These are phyloP conservation scores for Dynastes grantii DNA, from an alignment of 2,888 invertebrate genomes.

Conservation along the genomic window DNA sequence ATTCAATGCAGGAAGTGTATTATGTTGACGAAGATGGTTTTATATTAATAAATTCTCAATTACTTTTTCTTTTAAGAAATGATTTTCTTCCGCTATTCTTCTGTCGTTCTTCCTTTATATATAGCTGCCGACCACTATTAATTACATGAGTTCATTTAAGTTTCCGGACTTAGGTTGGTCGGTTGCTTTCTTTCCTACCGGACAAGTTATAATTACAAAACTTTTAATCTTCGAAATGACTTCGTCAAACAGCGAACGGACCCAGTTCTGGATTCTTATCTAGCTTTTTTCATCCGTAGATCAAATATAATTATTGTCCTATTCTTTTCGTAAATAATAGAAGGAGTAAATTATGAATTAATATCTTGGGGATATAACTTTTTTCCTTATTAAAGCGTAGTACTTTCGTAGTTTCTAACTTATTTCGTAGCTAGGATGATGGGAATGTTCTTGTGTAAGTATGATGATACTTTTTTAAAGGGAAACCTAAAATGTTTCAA, in stretches of 20 bases:
- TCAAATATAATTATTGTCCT: conserved; percentile 15
- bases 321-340: conserved; percentile 1
- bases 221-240: conserved; percentile 45
- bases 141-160: conserved; percentile 36
- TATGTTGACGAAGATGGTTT: too few species aligned
- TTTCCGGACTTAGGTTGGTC: conserved; percentile 17
- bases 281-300: conserved; percentile 7
- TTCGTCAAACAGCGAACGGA: conserved; percentile 39
- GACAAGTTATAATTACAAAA: conserved; percentile 44
- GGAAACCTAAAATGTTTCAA: too few species aligned
- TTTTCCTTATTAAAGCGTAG: too few species aligned
- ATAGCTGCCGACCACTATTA: conserved; percentile 2
- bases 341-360: too few species aligned
- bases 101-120: neutral
- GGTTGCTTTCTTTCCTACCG: conserved; percentile 28
- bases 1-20: neutral
- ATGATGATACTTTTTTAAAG: too few species aligned
- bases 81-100: conserved; percentile 6
- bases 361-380: too few species aligned
- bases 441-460: too few species aligned
- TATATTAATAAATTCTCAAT: too few species aligned
- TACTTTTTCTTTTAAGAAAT: neutral
- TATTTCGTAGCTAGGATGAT: too few species aligned
- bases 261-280: conserved; percentile 16
- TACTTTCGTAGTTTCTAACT: too few species aligned